phyloP scores from a whole-genome alignment of 30 jellyfish, hydroid and myxozoan genomes.

The Aurelia aurita complex sp. Pacific region DNA sequence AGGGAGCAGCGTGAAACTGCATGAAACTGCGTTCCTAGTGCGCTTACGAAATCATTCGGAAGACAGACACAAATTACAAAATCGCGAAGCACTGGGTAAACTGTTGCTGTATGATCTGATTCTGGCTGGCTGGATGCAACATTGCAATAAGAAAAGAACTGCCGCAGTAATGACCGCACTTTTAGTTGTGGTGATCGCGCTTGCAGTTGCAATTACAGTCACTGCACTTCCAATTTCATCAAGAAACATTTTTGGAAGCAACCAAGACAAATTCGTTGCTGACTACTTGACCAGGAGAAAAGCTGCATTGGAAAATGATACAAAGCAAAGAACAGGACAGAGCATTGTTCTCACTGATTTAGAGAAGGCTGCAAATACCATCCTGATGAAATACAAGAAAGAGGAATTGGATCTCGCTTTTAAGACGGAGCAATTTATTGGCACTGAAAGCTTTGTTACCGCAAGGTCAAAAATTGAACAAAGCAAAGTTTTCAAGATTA shows the following conservation, averaged over 20 bases:
- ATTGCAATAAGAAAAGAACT: too few relatives aligned
- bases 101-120: too few relatives aligned
- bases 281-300: slow-evolving; percentile 38
- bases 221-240: too few relatives aligned
- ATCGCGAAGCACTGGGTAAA: too few relatives aligned
- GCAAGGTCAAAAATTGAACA: slow-evolving; percentile 60
- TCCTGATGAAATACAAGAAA: slow-evolving; percentile 56
- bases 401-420: slow-evolving; percentile 66
- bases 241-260: not conserved
- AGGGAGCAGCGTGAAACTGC: too few relatives aligned
- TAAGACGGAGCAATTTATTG: slow-evolving; percentile 31
- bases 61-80: too few relatives aligned
- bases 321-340: slow-evolving; percentile 63
- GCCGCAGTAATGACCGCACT: too few relatives aligned
- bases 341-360: slow-evolving; percentile 30
- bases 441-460: slow-evolving; percentile 62
- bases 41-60: too few relatives aligned
- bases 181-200: too few relatives aligned
- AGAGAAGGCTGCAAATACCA: slow-evolving; percentile 70
- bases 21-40: too few relatives aligned
- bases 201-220: too few relatives aligned
- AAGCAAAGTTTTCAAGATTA: slow-evolving; percentile 66
- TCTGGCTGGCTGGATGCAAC: too few relatives aligned
- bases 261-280: not conserved
- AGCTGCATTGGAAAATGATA: slow-evolving; percentile 7